Conservation (phyloP, 2,797 vertebrate species). For the Tolypeutes matacus region DNA sequence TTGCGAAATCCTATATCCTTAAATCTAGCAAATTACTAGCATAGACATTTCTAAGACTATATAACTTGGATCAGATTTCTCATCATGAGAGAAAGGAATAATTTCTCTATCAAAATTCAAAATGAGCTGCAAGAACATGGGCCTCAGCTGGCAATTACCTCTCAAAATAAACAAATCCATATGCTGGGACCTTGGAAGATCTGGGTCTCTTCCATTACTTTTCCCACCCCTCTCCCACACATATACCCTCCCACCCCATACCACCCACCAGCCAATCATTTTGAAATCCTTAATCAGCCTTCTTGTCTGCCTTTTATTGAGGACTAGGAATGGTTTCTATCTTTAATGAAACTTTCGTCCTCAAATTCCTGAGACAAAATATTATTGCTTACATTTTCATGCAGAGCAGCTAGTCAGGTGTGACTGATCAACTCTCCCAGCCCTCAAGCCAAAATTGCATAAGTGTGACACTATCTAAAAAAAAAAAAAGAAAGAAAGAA, state of each 20-base stretch:
- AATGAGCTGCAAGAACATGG: slow-evolving; percentile 65
- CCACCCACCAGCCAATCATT: slow-evolving; percentile 36
- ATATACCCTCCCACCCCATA: neutral
- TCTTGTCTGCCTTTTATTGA: slow-evolving; percentile 52
- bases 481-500: neutral
- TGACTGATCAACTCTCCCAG: slow-evolving; percentile 56
- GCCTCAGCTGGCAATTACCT: slow-evolving; percentile 79
- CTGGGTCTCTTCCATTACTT: slow-evolving; percentile 58
- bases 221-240: neutral
- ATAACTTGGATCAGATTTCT: slow-evolving; percentile 76
- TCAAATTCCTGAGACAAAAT: slow-evolving; percentile 70
- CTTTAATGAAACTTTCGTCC: slow-evolving; percentile 73
- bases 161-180: slow-evolving; percentile 76
- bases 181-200: slow-evolving; percentile 56
- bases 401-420: slow-evolving; percentile 71
- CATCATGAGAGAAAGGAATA: slow-evolving; percentile 76
- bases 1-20: slow-evolving; percentile 75
- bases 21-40: slow-evolving; percentile 78
- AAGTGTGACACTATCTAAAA: slow-evolving; percentile 71
- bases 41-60: slow-evolving; percentile 72
- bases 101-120: slow-evolving; percentile 75
- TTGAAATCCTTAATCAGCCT: slow-evolving; percentile 42
- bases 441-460: slow-evolving; percentile 65
- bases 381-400: slow-evolving; percentile 68
- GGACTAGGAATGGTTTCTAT: slow-evolving; percentile 45